phyloP scores from a whole-genome alignment of 1,140 invertebrate species.

The Drosophila sucinea region DNA sequence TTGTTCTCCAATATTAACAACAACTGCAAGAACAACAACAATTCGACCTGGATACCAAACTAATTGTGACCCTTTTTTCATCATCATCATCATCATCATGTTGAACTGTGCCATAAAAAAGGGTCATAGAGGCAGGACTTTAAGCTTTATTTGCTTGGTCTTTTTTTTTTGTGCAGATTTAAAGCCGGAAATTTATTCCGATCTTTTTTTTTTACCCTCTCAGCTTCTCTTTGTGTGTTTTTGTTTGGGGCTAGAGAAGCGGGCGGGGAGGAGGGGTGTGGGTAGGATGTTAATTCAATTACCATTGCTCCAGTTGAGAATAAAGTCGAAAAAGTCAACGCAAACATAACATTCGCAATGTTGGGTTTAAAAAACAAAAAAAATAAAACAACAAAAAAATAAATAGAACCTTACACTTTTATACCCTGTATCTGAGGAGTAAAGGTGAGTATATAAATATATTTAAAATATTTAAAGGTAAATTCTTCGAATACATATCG shows the following conservation, averaged over 20 bases:
- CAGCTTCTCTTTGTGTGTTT: slow-evolving; percentile 9
- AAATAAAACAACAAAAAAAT: slow-evolving; percentile 17
- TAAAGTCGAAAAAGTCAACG: slow-evolving; percentile 29
- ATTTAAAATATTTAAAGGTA: too few species aligned
- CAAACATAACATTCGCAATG: slow-evolving; percentile 24
- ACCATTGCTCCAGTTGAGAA: slow-evolving; percentile 29
- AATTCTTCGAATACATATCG: too few species aligned
- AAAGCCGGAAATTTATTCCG: slow-evolving; percentile 60
- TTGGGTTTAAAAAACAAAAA: slow-evolving; percentile 7
- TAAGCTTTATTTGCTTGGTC: slow-evolving; percentile 15
- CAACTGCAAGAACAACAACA: slow-evolving; percentile 41
- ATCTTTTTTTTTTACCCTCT: slow-evolving; percentile 40
- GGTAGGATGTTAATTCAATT: slow-evolving; percentile 61
- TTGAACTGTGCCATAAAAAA: slow-evolving; percentile 26
- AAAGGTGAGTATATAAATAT: background rate
- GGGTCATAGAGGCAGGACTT: slow-evolving; percentile 33
- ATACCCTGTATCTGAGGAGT: background rate
- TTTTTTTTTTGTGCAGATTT: slow-evolving; percentile 25
- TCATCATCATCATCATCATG: slow-evolving; percentile 23
- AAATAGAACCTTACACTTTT: slow-evolving; percentile 4
- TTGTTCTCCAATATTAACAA: slow-evolving; percentile 54
- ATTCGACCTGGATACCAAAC: slow-evolving; percentile 42
- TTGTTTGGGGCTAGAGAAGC: background rate
- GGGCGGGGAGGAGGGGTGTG: background rate
- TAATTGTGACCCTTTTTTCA: slow-evolving; percentile 73